A percentile compares a stretch with the other conserved stretches of the same genome.
These are phyloP conservation scores for Cyaniris semiargus DNA, from an alignment of 2,888 invertebrate species.

Conservation along the genomic window DNA sequence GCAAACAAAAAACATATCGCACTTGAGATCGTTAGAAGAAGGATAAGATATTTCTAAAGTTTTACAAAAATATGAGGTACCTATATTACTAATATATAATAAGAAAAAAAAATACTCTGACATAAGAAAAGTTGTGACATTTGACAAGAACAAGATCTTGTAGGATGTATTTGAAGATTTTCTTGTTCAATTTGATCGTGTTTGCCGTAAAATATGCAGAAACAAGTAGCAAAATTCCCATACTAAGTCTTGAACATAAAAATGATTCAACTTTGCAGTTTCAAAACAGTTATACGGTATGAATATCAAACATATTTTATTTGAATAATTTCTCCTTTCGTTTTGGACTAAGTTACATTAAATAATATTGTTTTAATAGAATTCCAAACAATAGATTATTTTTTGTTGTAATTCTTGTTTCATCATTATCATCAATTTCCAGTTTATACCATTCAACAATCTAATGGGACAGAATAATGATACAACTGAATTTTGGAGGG, in stretches of 20 bases:
- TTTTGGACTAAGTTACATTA: too few relatives aligned
- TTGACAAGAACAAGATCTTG: not conserved
- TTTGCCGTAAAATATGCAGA: not conserved
- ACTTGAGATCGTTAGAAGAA: too few relatives aligned
- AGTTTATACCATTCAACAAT: slow-evolving; percentile 66
- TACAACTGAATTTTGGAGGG: slow-evolving; percentile 71
- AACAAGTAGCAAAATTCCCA: not conserved
- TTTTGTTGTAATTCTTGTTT: too few relatives aligned
- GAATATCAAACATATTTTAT: not conserved
- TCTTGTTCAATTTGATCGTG: not conserved
- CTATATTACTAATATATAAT: too few relatives aligned
- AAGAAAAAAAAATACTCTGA: not conserved
- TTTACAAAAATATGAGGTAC: too few relatives aligned
- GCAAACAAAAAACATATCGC: too few relatives aligned
- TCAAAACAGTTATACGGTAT: not conserved
- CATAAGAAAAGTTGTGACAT: not conserved
- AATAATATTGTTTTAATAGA: too few relatives aligned
- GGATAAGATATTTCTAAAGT: too few relatives aligned
- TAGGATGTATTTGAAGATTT: not conserved
- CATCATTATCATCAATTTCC: slow-evolving; percentile 39
- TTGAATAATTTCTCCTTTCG: not conserved
- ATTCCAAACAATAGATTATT: too few relatives aligned
- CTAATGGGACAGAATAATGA: slow-evolving; percentile 61
- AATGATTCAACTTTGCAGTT: not conserved
- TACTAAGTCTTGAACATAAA: not conserved